Conservation (phyloP, 2,888 invertebrate species). For the Monochamus alternatus region DNA sequence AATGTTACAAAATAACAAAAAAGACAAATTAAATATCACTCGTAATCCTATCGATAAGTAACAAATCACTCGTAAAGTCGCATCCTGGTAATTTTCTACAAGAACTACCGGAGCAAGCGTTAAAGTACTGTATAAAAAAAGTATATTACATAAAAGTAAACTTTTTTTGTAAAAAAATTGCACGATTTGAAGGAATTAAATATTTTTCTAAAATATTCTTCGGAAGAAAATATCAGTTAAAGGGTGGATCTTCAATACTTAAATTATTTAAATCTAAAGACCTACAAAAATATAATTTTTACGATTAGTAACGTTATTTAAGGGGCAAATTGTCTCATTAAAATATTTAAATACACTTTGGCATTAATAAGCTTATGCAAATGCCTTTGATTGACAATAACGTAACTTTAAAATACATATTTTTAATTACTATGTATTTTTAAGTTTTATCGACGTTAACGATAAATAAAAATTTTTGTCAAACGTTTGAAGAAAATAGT, state of each 20-base stretch:
- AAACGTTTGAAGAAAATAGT: no score
- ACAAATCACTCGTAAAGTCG: conserved; percentile 4
- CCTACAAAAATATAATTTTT: background rate
- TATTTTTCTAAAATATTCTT: background rate
- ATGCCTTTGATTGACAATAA: background rate
- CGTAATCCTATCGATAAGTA: conserved; percentile 3
- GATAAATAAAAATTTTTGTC: no score
- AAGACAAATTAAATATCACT: conserved; percentile 16
- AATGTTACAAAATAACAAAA: conserved; percentile 18
- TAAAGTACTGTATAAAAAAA: background rate
- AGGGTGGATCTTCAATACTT: background rate
- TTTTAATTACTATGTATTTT: no score
- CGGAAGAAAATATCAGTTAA: background rate
- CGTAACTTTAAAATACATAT: background rate
- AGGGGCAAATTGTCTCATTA: background rate
- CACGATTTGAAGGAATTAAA: conserved; percentile 14
- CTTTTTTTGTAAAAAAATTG: conserved; percentile 15
- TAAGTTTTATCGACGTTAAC: no score
- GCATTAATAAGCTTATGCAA: conserved; percentile 18
- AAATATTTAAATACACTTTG: conserved; percentile 29
- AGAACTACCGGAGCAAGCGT: background rate
- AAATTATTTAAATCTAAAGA: background rate
- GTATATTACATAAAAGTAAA: background rate
- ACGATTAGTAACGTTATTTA: conserved; percentile 9
- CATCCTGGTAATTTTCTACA: background rate